phyloP scores from a whole-genome alignment of 1,140 invertebrate species.

The Formica exsecta region DNA sequence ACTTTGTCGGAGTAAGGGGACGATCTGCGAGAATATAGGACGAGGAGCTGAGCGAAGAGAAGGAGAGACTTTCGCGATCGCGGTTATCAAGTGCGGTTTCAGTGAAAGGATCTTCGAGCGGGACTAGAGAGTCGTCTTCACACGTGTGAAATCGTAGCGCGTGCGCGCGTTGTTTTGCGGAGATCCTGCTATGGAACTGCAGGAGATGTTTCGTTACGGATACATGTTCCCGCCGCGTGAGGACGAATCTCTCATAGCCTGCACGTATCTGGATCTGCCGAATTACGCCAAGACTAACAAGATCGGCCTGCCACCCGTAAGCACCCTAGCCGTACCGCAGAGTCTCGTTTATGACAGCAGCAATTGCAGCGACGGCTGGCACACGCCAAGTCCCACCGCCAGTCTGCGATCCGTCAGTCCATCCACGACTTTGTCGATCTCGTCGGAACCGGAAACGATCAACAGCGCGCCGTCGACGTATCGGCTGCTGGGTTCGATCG shows the following conservation, averaged over 20 bases:
- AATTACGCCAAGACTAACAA: constrained; percentile 77
- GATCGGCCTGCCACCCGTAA: constrained; percentile 80
- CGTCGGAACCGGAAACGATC: constrained; percentile 79
- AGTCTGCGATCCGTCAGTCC: constrained; percentile 88
- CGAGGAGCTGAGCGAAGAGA: too few species aligned
- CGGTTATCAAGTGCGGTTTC: constrained; percentile 57
- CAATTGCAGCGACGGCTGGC: constrained; percentile 87
- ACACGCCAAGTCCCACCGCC: constrained; percentile 88
- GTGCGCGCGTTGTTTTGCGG: neutral
- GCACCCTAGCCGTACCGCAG: constrained; percentile 79
- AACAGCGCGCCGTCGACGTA: constrained; percentile 59
- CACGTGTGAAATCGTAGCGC: neutral
- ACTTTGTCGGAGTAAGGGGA: neutral
- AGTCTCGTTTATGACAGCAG: constrained; percentile 79
- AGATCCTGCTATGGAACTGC: constrained; percentile 79
- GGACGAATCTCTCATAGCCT: constrained; percentile 70
- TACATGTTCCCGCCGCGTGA: constrained; percentile 84
- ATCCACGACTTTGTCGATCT: constrained; percentile 79
- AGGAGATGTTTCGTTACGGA: constrained; percentile 85
- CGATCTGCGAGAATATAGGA: too few species aligned
- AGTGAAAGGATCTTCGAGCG: constrained; percentile 41
- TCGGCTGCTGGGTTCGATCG: constrained; percentile 52
- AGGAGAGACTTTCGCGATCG: constrained; percentile 2
- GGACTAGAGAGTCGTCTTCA: neutral
- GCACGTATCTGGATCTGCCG: constrained; percentile 80